Base-by-base conservation (phyloP, 1,140 invertebrate species). In the Scaptodrosophila lebanonensis region DNA sequence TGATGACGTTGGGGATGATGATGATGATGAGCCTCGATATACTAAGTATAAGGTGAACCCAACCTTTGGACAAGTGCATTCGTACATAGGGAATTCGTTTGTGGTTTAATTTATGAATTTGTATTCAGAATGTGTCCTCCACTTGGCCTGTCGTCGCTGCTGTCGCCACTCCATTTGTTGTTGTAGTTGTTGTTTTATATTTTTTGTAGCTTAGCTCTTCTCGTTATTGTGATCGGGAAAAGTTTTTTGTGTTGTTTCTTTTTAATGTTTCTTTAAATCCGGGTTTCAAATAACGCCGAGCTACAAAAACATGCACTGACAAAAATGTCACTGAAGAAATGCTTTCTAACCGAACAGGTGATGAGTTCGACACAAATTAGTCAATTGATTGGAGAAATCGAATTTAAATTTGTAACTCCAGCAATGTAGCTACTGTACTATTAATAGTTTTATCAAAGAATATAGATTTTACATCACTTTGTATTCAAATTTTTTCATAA, bases 51-150 rank as follows among this genome's bases (percentile, higher is more conserved):
- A 33, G 13, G 6, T 70, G 65, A 57, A 39, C 32, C 47, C 56
- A 63, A 82, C 75, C 75, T 79, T 69, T 82, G 66, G 75, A 73
- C 75, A 82, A 82, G 75, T 82, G 75, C 75, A 82, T 73, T 66
- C 40, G 56, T 69, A 73, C 69, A 79, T 82, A 69, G 73, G 75
- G 75, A 82, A 82, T 82, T 76, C 82, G 47, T 66, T 61, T 48
- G 61, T 25, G 32, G 52, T 49, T 79, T 79, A 79, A 79, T 75
- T 82, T 70, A 49, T 73, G 60, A 54, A 79, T 82, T 79, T 68
- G 73, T 82, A 79, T 79, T 82, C 73, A 62, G 53, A 4, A 36
- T 52, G 75, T 44, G 75, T 75, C 38, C 68, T 59, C 48, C 52
- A 54, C 36, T 39, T 38, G 33, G 48, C 18, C 56, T 79, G 65